Conservation (phyloP, 2,797 vertebrate species). For the Harpagifer antarcticus region DNA sequence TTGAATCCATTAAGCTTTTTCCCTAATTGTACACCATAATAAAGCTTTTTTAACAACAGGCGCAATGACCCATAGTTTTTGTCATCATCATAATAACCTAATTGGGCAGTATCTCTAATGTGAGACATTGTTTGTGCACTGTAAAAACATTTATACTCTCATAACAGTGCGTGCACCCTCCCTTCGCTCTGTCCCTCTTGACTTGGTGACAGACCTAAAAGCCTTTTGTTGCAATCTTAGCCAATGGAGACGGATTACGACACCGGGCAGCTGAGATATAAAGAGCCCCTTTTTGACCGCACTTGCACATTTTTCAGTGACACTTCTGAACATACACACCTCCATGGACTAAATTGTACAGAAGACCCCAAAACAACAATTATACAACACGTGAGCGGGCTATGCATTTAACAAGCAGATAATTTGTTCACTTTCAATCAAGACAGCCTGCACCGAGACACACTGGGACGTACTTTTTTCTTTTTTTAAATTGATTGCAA, state of each 20-base stretch:
- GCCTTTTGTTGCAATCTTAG: constrained; percentile 98
- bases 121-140: constrained; percentile 61
- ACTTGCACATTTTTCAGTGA: constrained; percentile 91
- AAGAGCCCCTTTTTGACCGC: constrained; percentile 88
- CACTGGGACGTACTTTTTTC: constrained; percentile 72
- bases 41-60: constrained; percentile 27
- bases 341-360: constrained; percentile 81
- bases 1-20: background rate
- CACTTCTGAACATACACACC: constrained; percentile 87
- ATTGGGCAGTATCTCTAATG: constrained; percentile 59
- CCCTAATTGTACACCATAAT: constrained; percentile 26
- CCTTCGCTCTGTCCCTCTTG: constrained; percentile 85
- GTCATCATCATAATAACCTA: constrained; percentile 51
- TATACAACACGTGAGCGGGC: constrained; percentile 65
- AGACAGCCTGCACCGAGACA: constrained; percentile 58
- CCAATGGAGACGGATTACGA: constrained; percentile 98
- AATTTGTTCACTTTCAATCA: constrained; percentile 71
- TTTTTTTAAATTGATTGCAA: constrained; percentile 55
- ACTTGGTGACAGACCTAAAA: constrained; percentile 96
- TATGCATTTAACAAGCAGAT: constrained; percentile 69
- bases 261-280: constrained; percentile 95
- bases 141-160: constrained; percentile 73
- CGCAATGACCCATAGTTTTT: constrained; percentile 23
- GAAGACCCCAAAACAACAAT: constrained; percentile 81
- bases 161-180: constrained; percentile 78